Evolutionary conservation across 2,888 invertebrate genomes (phyloP), one percentile per base, ranked within the genome.

Genomic region (Polydrusus tereticollis): DNA sequence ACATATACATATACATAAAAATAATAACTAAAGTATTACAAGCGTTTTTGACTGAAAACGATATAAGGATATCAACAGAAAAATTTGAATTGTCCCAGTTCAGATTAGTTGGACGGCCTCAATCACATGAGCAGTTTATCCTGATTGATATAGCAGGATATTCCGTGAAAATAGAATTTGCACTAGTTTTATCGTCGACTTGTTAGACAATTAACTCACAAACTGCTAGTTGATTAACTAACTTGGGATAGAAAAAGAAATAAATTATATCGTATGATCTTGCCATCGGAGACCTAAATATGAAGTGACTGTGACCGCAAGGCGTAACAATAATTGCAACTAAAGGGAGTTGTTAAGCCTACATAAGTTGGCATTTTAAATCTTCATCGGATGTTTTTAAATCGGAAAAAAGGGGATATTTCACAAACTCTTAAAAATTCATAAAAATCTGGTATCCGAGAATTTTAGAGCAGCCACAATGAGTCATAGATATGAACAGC

Each of bases 281-380:
- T 20, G 3, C 23, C 23, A 20, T 38, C 23, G 18, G 16, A 21
- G 52, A 57, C 18, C 16, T 65, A 65, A 65, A 65, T 55, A n/a
- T 21, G 36, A 65, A 65, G 57, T 47, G 47, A 47, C 21, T 23
- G 47, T 47, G 47, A n/a, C 47, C 23, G 47, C 23, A 12, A 16
- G 66, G 26, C 57, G 33, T 45, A 67, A 55, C 43, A 67, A 43
- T 58, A 47, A 64, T 20, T 41, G 52, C 33, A 33, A 52, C 33
- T 33, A 41, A 52, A 45, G 45, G 62, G 50, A 64, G 20, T 58
- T 66, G 55, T 66, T 67, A 29, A 26, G 43, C 47, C 66, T 58
- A 67, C 43, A 18, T 55, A 55, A 55, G 52, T 55, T 29, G 10
- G 33, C 33, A 55, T 58, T 58, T 45, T 41, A 47, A 67, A 67